These are phyloP conservation scores for Drosophila novamexicana DNA, from an alignment of 1,140 invertebrate genomes.

Conservation along the genomic window DNA sequence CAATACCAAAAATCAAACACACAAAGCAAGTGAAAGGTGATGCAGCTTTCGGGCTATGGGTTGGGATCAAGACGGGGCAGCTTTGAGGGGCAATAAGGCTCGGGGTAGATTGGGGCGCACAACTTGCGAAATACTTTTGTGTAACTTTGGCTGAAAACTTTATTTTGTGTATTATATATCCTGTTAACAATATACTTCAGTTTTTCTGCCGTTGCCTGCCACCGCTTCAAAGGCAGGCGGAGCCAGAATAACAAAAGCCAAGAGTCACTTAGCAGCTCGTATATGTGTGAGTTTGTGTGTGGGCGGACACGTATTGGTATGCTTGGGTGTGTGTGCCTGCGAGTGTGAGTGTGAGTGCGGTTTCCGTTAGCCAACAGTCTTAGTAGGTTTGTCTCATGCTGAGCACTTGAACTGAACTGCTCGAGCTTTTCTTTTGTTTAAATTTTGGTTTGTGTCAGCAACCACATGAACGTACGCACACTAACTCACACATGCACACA, in stretches of 20 bases:
- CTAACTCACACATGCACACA: constrained; percentile 33
- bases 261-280: constrained; percentile 75
- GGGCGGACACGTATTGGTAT: constrained; percentile 39
- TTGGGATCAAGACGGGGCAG: constrained; percentile 5
- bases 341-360: constrained; percentile 72
- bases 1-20: constrained; percentile 82
- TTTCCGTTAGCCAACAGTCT: constrained; percentile 81
- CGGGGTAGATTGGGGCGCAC: constrained; percentile 31
- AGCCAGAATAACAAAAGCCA: constrained; percentile 68
- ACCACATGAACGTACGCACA: constrained; percentile 73
- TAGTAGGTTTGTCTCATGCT: constrained; percentile 72
- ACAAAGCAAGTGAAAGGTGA: constrained; percentile 77
- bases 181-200: constrained; percentile 83
- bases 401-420: constrained; percentile 59
- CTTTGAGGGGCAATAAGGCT: too few species aligned
- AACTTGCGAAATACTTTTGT: constrained; percentile 83
- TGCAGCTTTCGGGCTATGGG: constrained; percentile 40
- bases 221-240: constrained; percentile 66
- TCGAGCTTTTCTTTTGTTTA: constrained; percentile 78
- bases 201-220: constrained; percentile 59
- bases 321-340: constrained; percentile 44
- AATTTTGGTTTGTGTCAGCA: constrained; percentile 81
- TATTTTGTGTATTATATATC: constrained; percentile 83
- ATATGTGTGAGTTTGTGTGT: constrained; percentile 8
- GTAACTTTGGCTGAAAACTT: constrained; percentile 83